Evolutionary conservation across 2,113 vertebrate species (phyloP), one percentile per base, ranked within the genome.

Genomic region (Laterallus jamaicensis): DNA sequence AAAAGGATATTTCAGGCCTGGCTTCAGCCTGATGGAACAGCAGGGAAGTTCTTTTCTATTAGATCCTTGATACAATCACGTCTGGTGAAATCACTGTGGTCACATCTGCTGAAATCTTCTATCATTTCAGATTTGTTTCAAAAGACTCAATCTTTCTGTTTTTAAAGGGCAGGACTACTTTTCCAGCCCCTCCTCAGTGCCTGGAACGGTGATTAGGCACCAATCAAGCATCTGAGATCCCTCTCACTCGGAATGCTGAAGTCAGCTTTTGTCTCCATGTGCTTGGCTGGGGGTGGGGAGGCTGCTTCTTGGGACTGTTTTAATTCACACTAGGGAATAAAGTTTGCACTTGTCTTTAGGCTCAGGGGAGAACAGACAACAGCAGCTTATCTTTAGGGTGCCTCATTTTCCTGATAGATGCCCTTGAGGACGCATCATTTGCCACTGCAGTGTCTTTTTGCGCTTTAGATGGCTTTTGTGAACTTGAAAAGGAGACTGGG

Each of bases 31-130:
- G 82, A 92, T 93, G 84, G 94, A 96, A 93, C 96, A 95, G 95
- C 96, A 95, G 96, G 95, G 96, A 95, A 96, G 94, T 94, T 96
- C 96, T 96, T 94, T 95, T 96, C 94, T 97, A 54, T 93, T 94
- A 96, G 94, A 91, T 96, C 94, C 91, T 87, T 95, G 91, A 85
- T 95, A 95, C 91, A 94, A 75, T 94, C 91, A 93, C 50, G 56
- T 96, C 93, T 94, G 92, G 92, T 89, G 95, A 94, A 96, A 97
- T 97, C 92, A 87, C 91, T 71, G 82, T 1, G 39, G 95, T 95
- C 92, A 92, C 95, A 95, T 97, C 94, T 96, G 93, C 87, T 95
- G 94, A 96, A 96, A 90, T 92, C 93, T 95, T 90, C 94, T 93
- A 81, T 95, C 95, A 75, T 94, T 97, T 96, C 84, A 9, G 71